These are phyloP conservation scores for Yoshiicerus persimilis DNA, from an alignment of 1,140 invertebrate genomes.

Conservation along the genomic window DNA sequence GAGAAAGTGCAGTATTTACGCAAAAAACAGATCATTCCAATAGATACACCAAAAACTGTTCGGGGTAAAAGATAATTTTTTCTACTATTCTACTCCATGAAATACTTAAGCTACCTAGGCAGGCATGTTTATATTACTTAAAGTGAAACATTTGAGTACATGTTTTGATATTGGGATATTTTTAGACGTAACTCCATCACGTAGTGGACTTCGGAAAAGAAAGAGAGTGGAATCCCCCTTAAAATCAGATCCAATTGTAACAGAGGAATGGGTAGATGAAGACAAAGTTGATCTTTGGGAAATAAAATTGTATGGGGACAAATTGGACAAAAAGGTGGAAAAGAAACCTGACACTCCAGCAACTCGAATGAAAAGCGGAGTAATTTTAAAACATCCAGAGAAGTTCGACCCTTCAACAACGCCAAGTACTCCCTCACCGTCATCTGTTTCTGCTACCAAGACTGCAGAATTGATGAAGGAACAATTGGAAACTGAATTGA, in stretches of 20 bases:
- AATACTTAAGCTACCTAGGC: too few species aligned
- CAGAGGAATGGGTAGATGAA: constrained; percentile 94
- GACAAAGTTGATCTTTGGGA: constrained; percentile 95
- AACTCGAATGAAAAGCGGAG: constrained; percentile 43
- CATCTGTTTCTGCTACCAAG: constrained; percentile 16
- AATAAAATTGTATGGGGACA: constrained; percentile 92
- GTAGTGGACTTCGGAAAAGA: constrained; percentile 87
- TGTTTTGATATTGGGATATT: not conserved
- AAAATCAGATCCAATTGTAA: constrained; percentile 84
- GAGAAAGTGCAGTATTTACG: constrained; percentile 90
- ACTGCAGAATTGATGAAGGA: constrained; percentile 81
- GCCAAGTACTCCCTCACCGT: not conserved
- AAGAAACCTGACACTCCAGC: constrained; percentile 9
- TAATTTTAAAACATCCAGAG: constrained; percentile 40
- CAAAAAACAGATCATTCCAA: constrained; percentile 88
- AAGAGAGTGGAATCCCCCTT: constrained; percentile 87
- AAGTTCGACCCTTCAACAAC: constrained; percentile 5
- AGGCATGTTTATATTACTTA: too few species aligned
- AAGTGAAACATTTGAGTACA: too few species aligned
- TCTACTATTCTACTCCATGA: too few species aligned
- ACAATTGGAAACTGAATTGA: constrained; percentile 85
- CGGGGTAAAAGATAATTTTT: constrained; percentile 64
- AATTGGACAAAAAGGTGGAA: constrained; percentile 53
- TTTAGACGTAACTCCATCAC: constrained; percentile 86
- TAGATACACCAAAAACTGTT: constrained; percentile 87